Evolutionary conservation across 35 echinoderm and acorn worm genomes (phyloP).

Genomic region (Ophiothrix spiculata): DNA sequence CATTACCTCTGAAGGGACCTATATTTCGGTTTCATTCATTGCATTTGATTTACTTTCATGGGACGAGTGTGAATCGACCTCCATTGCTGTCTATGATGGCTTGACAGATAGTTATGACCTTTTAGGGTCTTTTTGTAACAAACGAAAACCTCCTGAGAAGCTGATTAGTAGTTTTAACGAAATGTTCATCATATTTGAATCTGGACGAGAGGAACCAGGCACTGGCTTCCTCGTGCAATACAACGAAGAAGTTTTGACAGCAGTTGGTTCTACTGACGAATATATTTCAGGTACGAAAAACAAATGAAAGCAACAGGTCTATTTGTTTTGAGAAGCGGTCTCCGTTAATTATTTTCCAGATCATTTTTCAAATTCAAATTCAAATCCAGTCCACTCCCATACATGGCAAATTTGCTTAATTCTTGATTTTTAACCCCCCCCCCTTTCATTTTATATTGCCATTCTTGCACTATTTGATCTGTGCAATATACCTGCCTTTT

Average conservation of each 20-base stretch:
- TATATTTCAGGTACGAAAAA: background rate
- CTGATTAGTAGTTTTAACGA: conserved; percentile 45
- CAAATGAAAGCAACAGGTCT: too few species aligned
- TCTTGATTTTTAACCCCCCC: background rate
- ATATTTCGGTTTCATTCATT: background rate
- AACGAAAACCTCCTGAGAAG: background rate
- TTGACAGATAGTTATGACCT: background rate
- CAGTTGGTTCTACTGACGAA: background rate
- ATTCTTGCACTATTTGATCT: too few species aligned
- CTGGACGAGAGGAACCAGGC: background rate
- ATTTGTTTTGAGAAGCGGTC: too few species aligned
- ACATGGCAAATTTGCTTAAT: background rate
- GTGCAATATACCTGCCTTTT: too few species aligned
- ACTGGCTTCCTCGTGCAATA: conserved; percentile 33
- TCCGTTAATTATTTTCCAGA: too few species aligned
- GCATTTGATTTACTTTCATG: background rate
- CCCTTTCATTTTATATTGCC: too few species aligned
- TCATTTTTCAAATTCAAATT: background rate
- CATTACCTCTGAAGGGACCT: background rate
- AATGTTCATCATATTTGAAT: conserved; percentile 21
- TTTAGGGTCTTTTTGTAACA: conserved; percentile 41
- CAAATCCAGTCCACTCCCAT: background rate
- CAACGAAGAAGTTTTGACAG: background rate
- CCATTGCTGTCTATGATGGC: conserved; percentile 16
- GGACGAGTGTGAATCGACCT: conserved; percentile 1